Evolutionary conservation across 2,797 vertebrate species (phyloP).

Genomic region (Karalla daura): DNA sequence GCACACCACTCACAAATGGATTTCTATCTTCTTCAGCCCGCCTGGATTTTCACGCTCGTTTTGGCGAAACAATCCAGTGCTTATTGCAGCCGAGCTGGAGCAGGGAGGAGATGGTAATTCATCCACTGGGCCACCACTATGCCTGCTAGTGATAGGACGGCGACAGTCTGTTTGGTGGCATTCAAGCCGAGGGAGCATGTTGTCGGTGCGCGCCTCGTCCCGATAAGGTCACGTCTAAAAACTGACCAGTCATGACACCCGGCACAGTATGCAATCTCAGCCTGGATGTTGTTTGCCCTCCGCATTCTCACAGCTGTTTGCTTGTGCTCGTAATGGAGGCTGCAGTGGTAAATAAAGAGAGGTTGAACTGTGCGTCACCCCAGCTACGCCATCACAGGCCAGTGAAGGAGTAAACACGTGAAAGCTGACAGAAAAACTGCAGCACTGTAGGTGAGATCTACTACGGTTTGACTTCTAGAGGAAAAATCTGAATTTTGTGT

Average conservation of each 20-base stretch:
- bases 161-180: conserved; percentile 79
- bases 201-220: conserved; percentile 63
- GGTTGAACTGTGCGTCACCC: background rate
- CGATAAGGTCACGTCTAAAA: conserved; percentile 68
- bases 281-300: conserved; percentile 7
- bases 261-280: conserved; percentile 49
- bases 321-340: background rate
- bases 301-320: conserved; percentile 42
- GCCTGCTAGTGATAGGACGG: conserved; percentile 76
- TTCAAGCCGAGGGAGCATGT: conserved; percentile 72
- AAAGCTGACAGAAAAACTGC: background rate
- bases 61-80: conserved; percentile 80
- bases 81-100: conserved; percentile 70
- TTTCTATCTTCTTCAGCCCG: conserved; percentile 74
- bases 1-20: conserved; percentile 82
- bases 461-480: too few species aligned
- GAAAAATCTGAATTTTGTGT: too few species aligned
- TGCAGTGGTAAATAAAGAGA: background rate
- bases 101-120: conserved; percentile 76
- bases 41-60: conserved; percentile 25
- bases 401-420: background rate
- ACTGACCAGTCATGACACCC: conserved; percentile 30
- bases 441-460: too few species aligned
- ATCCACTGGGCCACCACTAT: conserved; percentile 72
- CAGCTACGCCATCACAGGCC: background rate